A percentile compares a stretch with the other conserved stretches of the same genome.
phyloP scores from a whole-genome alignment of 2,888 invertebrate species.

The Tryphoninae sp. region DNA sequence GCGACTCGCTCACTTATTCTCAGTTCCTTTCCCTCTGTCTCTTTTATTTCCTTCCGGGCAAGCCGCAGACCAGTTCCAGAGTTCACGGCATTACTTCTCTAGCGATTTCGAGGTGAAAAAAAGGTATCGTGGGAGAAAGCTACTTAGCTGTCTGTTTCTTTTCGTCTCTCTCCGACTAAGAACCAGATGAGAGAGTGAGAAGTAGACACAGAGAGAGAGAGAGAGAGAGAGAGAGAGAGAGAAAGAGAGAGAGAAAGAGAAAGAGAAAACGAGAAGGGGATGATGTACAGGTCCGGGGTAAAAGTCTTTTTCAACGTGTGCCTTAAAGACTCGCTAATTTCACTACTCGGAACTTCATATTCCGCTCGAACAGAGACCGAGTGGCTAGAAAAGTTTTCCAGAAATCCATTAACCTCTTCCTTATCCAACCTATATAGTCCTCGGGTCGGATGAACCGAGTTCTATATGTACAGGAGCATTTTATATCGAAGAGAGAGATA shows the following conservation, averaged over 20 bases:
- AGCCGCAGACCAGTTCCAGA: constrained; percentile 1
- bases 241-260: background rate
- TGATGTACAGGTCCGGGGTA: constrained; percentile 39
- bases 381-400: constrained; percentile 73
- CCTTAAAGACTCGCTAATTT: constrained; percentile 75
- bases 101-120: constrained; percentile 22
- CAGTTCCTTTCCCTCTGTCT: background rate
- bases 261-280: background rate
- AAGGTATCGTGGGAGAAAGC: constrained; percentile 24
- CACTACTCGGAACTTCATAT: constrained; percentile 74
- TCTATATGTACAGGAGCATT: constrained; percentile 22
- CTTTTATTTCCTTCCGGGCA: background rate
- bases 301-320: constrained; percentile 61
- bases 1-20: background rate
- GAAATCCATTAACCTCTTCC: constrained; percentile 74
- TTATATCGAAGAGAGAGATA: constrained; percentile 30
- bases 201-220: background rate
- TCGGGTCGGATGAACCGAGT: constrained; percentile 31
- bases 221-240: background rate
- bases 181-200: background rate
- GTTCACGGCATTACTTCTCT: constrained; percentile 12
- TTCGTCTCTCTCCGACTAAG: constrained; percentile 15
- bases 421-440: constrained; percentile 22
- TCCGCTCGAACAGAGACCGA: constrained; percentile 70
- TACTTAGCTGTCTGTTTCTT: constrained; percentile 22